Percentiles rank a stretch among this genome's conserved stretches.
Conservation (phyloP, 2,113 vertebrate genomes). For the Corydoras maculifer region DNA sequence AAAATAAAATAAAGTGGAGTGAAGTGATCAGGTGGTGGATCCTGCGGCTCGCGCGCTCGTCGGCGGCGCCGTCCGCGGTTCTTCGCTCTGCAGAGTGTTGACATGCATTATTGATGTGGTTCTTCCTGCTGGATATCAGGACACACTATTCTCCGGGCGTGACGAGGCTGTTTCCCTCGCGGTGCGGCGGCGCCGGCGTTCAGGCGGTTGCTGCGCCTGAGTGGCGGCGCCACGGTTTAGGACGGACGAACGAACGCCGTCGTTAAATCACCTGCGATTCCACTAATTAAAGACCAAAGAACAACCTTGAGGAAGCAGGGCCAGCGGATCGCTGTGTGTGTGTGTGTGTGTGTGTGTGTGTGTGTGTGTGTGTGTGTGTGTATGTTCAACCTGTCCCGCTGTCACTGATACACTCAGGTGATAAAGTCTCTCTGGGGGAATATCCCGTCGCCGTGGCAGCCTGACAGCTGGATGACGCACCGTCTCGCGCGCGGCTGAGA, state of each 20-base stretch:
- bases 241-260: too few relatives aligned
- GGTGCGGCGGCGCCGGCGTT: background rate
- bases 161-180: background rate
- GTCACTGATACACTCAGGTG: constrained; percentile 13
- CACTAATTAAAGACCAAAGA: too few relatives aligned
- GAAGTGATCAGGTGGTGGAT: background rate
- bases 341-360: constrained; percentile 18
- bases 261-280: too few relatives aligned
- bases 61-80: constrained; percentile 29
- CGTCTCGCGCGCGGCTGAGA: constrained; percentile 4
- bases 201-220: background rate
- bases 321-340: background rate
- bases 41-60: background rate
- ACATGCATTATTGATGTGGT: constrained; percentile 46
- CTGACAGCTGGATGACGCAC: constrained; percentile 8
- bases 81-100: constrained; percentile 26
- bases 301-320: too few relatives aligned
- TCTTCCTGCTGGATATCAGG: constrained; percentile 31
- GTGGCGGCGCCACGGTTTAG: background rate
- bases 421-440: constrained; percentile 24
- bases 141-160: constrained; percentile 25
- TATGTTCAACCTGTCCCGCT: constrained; percentile 16
- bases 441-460: constrained; percentile 1
- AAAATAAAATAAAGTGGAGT: background rate
- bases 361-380: constrained; percentile 12